Conservation (phyloP, 2,797 vertebrate genomes). For the Atherinosoma microstoma region DNA sequence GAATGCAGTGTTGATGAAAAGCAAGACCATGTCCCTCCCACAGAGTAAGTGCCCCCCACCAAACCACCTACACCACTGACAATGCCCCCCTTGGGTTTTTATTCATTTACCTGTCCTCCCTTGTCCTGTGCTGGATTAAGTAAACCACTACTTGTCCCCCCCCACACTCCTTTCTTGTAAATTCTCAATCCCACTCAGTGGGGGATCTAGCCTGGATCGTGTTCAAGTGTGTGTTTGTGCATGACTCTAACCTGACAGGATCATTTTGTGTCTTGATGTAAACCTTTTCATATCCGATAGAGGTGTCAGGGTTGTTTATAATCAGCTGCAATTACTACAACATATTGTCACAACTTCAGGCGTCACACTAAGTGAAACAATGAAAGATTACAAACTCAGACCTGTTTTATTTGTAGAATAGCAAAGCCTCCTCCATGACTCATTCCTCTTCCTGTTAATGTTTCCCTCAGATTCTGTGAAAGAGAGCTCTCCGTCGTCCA, state of each 20-base stretch:
- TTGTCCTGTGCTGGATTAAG: slow-evolving; percentile 46
- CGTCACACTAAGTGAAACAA: slow-evolving; percentile 14
- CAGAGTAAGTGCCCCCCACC: slow-evolving; percentile 74
- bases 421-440: slow-evolving; percentile 24
- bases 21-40: slow-evolving; percentile 78
- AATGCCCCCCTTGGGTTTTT: slow-evolving; percentile 44
- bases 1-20: slow-evolving; percentile 77
- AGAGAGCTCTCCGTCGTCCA: slow-evolving; percentile 73
- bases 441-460: slow-evolving; percentile 27
- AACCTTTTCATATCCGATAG: slow-evolving; percentile 35
- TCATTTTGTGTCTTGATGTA: slow-evolving; percentile 14
- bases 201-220: slow-evolving; percentile 59
- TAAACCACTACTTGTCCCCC: slow-evolving; percentile 41
- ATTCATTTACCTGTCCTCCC: slow-evolving; percentile 67
- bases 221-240: slow-evolving; percentile 41
- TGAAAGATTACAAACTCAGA: slow-evolving; percentile 16
- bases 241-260: slow-evolving; percentile 1
- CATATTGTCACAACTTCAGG: slow-evolving; percentile 6
- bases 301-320: slow-evolving; percentile 15
- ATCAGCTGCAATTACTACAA: slow-evolving; percentile 2
- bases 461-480: slow-evolving; percentile 80
- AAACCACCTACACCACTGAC: background rate
- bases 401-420: slow-evolving; percentile 30
- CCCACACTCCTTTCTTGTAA: slow-evolving; percentile 48
- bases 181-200: slow-evolving; percentile 69